Base-by-base conservation (phyloP, 2,888 invertebrate species). In the Hesperia comma region DNA sequence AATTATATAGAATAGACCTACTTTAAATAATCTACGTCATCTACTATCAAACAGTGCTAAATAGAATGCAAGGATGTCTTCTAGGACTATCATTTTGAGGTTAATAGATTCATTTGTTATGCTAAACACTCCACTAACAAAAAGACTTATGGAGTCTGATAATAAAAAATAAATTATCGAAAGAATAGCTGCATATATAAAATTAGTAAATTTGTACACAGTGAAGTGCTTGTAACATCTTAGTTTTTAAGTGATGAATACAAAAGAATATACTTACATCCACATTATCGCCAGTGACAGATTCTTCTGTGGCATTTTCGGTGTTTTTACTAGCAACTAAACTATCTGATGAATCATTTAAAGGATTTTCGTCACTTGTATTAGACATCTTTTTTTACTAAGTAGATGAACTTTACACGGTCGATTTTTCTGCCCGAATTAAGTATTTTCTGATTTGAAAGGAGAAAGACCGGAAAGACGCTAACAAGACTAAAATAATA, bases 181-280 rank as follows among this genome's bases (percentile, higher is more conserved):
- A n/a, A n/a, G n/a, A n/a, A n/a, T n/a, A n/a, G n/a, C n/a, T n/a
- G n/a, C n/a, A n/a, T n/a, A n/a, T n/a, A n/a, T n/a, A n/a, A n/a
- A n/a, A n/a, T n/a, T n/a, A n/a, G n/a, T n/a, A n/a, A n/a, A n/a
- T n/a, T n/a, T n/a, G n/a, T 4, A 26, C 26, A 26, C 5, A 4
- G 5, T 26, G 5, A 4, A 4, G 26, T 26, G 5, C 26, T 26
- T 37, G 10, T 37, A 12, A 37, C 12, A 3, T 37, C 12, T 37
- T 12, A 12, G 37, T 37, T 10, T 10, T 8, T 33, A 33, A 1
- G 1, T 32, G 26, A 32, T n/a, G 10, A 53, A n/a, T 6, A 17
- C 14, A 53, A 56, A 37, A 17, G 41, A 12, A 12, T 60, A 63
- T 71, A 81, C 88, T 84, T 81, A 89, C 88, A 81, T 88, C 87